Evolutionary conservation across 2,113 vertebrate species (phyloP).

Genomic region (Poecilia latipinna): DNA sequence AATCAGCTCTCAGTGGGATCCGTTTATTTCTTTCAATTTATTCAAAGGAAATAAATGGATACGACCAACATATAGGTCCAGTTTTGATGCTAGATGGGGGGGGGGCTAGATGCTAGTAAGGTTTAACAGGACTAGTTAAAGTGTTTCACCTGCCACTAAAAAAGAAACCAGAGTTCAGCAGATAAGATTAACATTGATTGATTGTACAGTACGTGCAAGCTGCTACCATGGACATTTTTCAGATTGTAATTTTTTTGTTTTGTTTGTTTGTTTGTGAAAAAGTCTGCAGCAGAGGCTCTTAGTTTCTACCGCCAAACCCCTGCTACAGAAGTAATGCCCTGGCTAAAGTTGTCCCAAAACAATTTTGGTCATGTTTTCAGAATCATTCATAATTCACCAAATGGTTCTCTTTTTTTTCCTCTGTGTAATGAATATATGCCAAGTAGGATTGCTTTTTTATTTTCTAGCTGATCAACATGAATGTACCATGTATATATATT

Average conservation of each 20-base stretch:
- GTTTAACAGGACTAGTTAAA: background rate
- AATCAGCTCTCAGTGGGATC: background rate
- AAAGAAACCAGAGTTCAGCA: background rate
- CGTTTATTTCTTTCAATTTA: too few relatives aligned
- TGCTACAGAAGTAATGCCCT: too few relatives aligned
- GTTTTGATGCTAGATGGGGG: background rate
- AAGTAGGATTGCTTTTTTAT: too few relatives aligned
- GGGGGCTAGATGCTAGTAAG: rapidly evolving
- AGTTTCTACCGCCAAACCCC: background rate
- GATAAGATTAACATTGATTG: background rate
- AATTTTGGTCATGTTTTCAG: too few relatives aligned
- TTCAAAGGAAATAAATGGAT: too few relatives aligned
- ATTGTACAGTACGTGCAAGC: background rate
- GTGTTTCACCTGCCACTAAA: background rate
- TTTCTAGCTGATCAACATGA: too few relatives aligned
- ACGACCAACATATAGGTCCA: background rate
- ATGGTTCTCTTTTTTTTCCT: too few relatives aligned
- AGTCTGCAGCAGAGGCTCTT: background rate
- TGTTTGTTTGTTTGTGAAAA: background rate
- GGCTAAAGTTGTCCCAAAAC: too few relatives aligned
- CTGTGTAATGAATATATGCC: too few relatives aligned
- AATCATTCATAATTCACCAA: too few relatives aligned
- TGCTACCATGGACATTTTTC: too few relatives aligned
- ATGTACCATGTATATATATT: too few relatives aligned
- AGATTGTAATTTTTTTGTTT: background rate